A percentile compares a stretch with the other conserved stretches of the same genome.
phyloP scores from a whole-genome alignment of 2,888 invertebrate genomes.

The Flexamia atlantica region DNA sequence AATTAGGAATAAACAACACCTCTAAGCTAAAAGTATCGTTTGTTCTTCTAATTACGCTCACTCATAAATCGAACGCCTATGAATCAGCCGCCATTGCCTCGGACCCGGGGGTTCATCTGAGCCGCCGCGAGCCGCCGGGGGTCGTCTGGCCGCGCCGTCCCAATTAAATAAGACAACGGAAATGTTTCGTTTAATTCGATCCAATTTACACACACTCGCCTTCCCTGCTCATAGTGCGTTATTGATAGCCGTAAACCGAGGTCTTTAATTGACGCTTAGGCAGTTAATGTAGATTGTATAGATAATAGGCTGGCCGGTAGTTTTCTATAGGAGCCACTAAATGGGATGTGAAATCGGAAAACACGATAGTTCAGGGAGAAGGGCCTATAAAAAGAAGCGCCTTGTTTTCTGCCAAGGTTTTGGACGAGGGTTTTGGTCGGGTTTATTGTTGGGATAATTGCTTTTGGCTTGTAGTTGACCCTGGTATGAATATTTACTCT shows the following conservation, averaged over 20 bases:
- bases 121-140: background rate
- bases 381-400: background rate
- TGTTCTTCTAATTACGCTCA: too few species aligned
- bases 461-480: background rate
- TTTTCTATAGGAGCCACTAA: background rate
- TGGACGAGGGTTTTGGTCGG: background rate
- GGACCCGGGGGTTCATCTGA: too few species aligned
- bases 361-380: background rate
- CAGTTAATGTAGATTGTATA: constrained; percentile 11
- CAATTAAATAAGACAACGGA: constrained; percentile 30
- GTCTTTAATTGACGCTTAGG: constrained; percentile 28
- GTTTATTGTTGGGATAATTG: background rate
- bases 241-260: constrained; percentile 33
- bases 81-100: too few species aligned
- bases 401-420: constrained; percentile 4
- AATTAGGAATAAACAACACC: too few species aligned
- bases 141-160: constrained; percentile 2
- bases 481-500: background rate
- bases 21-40: too few species aligned
- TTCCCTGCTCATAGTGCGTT: constrained; percentile 6
- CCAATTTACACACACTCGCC: constrained; percentile 1
- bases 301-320: constrained; percentile 15
- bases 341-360: constrained; percentile 33
- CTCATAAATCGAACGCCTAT: too few species aligned
- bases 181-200: constrained; percentile 34